Evolutionary conservation across 2,113 vertebrate genomes (phyloP).

Genomic region (Lethenteron reissneri): DNA sequence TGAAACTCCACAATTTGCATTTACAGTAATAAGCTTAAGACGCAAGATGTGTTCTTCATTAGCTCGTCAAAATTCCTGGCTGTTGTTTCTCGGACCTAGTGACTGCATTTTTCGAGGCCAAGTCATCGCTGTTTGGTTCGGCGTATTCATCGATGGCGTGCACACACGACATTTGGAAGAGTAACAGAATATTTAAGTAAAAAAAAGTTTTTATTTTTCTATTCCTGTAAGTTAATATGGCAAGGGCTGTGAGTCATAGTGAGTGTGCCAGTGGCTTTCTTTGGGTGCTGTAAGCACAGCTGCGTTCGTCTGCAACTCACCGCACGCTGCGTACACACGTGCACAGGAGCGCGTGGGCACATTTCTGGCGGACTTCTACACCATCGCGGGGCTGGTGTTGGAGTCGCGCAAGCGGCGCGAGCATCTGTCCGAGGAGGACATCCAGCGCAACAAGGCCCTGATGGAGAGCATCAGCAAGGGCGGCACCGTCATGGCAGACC

Average conservation of each 20-base stretch:
- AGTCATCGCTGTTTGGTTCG: no score
- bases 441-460: constrained; percentile 91
- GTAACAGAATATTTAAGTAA: not conserved
- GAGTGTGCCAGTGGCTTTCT: not conserved
- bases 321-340: no score
- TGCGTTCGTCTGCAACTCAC: no score
- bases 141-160: no score
- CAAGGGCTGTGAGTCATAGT: not conserved
- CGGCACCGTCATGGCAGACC: constrained; percentile 60
- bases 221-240: fast-evolving
- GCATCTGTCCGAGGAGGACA: constrained; percentile 91
- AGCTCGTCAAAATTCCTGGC: no score
- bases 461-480: constrained; percentile 99
- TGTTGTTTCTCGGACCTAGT: no score
- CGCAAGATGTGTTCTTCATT: no score
- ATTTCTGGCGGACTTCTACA: constrained; percentile 86
- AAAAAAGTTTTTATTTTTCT: constrained; percentile 15
- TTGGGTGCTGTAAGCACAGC: not conserved
- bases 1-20: no score
- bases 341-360: constrained; percentile 85
- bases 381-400: constrained; percentile 76
- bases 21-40: no score
- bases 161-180: no score
- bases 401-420: constrained; percentile 91
- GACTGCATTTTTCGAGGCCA: no score